phyloP scores from a whole-genome alignment of 2,888 invertebrate genomes.

The Branchellion lobata region DNA sequence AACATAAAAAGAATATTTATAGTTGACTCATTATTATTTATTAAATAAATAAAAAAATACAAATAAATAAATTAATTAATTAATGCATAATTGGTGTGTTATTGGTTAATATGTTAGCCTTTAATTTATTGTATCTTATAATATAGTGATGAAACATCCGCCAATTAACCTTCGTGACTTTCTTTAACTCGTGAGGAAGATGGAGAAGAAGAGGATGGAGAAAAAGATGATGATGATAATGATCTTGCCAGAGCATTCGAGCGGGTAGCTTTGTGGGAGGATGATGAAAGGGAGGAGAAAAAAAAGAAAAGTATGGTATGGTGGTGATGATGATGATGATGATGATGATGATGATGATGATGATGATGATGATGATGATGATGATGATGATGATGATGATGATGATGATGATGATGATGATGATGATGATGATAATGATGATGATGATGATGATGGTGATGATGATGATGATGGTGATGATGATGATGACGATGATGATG shows the following conservation, averaged over 20 bases:
- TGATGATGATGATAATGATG: not conserved
- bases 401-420: not conserved
- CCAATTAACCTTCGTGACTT: not conserved
- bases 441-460: too few relatives aligned
- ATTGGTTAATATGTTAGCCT: too few relatives aligned
- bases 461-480: too few relatives aligned
- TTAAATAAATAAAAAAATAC: too few relatives aligned
- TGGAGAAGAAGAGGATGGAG: not conserved
- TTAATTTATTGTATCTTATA: too few relatives aligned
- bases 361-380: conserved; percentile 34
- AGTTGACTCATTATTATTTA: too few relatives aligned
- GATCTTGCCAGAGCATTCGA: not conserved
- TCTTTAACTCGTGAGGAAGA: not conserved
- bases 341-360: conserved; percentile 30
- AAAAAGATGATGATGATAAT: not conserved
- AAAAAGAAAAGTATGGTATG: not conserved
- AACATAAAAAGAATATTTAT: too few relatives aligned
- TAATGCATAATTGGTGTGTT: too few relatives aligned
- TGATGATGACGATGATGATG: too few relatives aligned
- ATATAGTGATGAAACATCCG: too few relatives aligned
- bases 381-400: conserved; percentile 27
- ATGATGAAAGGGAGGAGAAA: too few relatives aligned
- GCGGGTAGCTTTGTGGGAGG: not conserved
- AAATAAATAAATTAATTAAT: too few relatives aligned
- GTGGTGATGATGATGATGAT: conserved; percentile 16